Percentiles rank a stretch among this genome's conserved stretches.
Evolutionary conservation across 2,888 invertebrate genomes (phyloP).

Genomic region (Drosophila nr. medialis): DNA sequence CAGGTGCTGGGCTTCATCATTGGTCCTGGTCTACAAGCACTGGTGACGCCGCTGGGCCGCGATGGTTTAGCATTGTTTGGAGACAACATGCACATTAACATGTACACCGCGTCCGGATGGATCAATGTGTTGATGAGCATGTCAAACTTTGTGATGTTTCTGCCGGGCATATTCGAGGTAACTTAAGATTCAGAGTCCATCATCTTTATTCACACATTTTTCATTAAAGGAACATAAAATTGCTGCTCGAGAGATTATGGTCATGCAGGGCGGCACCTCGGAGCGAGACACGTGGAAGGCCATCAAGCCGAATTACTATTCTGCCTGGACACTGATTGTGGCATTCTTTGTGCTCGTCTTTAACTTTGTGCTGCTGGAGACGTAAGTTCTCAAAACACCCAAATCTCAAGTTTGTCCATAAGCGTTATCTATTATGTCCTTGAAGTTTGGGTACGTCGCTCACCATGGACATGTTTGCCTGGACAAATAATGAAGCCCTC

Average conservation of each 20-base stretch:
- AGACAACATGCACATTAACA: slow-evolving; percentile 89
- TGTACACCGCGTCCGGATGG: slow-evolving; percentile 96
- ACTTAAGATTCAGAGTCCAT: not conserved
- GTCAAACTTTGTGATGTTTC: slow-evolving; percentile 89
- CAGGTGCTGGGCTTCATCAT: slow-evolving; percentile 95
- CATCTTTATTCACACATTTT: not conserved
- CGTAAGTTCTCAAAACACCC: slow-evolving; percentile 85
- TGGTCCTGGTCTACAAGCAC: slow-evolving; percentile 93
- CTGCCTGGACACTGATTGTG: slow-evolving; percentile 91
- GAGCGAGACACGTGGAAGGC: slow-evolving; percentile 91
- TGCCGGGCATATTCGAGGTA: slow-evolving; percentile 90
- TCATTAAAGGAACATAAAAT: slow-evolving; percentile 87
- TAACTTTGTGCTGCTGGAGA: slow-evolving; percentile 95
- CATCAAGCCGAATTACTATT: slow-evolving; percentile 90
- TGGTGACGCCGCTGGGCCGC: slow-evolving; percentile 91
- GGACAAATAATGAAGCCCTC: slow-evolving; percentile 91
- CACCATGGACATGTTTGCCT: slow-evolving; percentile 95
- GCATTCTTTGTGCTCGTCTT: slow-evolving; percentile 94
- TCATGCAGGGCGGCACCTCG: slow-evolving; percentile 89
- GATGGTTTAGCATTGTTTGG: slow-evolving; percentile 86
- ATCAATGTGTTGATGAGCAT: slow-evolving; percentile 91
- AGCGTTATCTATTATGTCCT: not conserved
- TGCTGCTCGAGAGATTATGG: slow-evolving; percentile 92
- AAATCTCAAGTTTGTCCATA: slow-evolving; percentile 84
- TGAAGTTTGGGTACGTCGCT: slow-evolving; percentile 90